Percentiles rank a stretch among this genome's conserved stretches.
Conservation (phyloP, 2,888 invertebrate species). For the Monochamus alternatus region DNA sequence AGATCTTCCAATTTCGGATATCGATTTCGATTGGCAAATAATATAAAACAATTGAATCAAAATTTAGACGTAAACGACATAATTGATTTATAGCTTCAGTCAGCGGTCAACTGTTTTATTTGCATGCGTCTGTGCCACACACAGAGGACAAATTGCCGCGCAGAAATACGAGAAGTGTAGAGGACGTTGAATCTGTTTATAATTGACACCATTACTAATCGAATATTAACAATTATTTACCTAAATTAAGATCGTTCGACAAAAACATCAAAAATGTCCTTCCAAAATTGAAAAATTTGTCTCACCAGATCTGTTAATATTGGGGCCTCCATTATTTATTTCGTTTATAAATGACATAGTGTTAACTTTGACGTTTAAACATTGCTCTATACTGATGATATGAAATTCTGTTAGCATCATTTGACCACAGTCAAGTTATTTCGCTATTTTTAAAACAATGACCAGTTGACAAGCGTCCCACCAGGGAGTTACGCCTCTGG, state of each 20-base stretch:
- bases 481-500: not conserved
- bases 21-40: not conserved
- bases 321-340: too few species aligned
- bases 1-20: not conserved
- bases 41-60: slow-evolving; percentile 8
- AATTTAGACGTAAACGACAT: not conserved
- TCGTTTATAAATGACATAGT: too few species aligned
- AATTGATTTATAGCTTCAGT: slow-evolving; percentile 20
- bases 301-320: too few species aligned
- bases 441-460: not conserved
- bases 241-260: too few species aligned
- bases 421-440: not conserved
- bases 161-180: not conserved
- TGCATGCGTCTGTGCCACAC: not conserved
- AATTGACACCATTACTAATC: too few species aligned
- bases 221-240: too few species aligned
- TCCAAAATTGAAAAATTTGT: too few species aligned
- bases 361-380: too few species aligned
- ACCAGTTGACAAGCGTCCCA: not conserved
- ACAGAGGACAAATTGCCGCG: not conserved
- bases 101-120: not conserved
- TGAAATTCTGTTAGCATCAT: too few species aligned
- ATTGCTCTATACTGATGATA: too few species aligned
- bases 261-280: too few species aligned
- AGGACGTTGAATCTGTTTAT: too few species aligned